Evolutionary conservation across 2,113 vertebrate species (phyloP).

Genomic region (Protomyctophum bolini): DNA sequence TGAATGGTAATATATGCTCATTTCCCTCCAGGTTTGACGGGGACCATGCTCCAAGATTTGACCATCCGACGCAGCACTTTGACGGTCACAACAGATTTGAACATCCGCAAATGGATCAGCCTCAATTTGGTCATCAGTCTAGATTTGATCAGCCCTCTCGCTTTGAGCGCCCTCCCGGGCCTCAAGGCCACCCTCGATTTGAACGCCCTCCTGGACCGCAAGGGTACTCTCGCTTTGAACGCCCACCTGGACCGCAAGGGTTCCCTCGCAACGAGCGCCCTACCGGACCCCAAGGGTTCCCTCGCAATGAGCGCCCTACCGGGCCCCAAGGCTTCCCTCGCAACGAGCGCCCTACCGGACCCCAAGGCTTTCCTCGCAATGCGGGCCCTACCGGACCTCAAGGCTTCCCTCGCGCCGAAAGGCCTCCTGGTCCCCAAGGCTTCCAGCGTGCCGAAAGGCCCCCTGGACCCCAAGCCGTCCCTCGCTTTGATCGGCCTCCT

Average conservation of each 20-base stretch:
- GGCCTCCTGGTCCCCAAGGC: background rate
- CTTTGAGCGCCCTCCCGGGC: slow-evolving; percentile 32
- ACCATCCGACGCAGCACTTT: slow-evolving; percentile 67
- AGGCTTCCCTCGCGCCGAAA: slow-evolving; percentile 2
- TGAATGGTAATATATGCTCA: background rate
- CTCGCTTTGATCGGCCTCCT: background rate
- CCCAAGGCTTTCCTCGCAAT: background rate
- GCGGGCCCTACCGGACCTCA: slow-evolving; percentile 24
- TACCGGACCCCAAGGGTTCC: slow-evolving; percentile 26
- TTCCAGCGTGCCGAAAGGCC: slow-evolving; percentile 54
- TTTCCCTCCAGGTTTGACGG: slow-evolving; percentile 83
- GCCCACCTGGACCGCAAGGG: slow-evolving; percentile 40
- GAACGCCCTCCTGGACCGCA: background rate
- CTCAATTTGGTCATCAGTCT: slow-evolving; percentile 54
- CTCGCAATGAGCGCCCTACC: background rate
- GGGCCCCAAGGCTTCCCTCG: background rate
- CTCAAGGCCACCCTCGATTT: slow-evolving; percentile 8
- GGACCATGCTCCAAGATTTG: slow-evolving; percentile 66
- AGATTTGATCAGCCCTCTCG: slow-evolving; percentile 52
- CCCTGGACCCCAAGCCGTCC: slow-evolving; percentile 29
- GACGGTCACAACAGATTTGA: slow-evolving; percentile 60
- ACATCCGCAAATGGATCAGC: slow-evolving; percentile 34
- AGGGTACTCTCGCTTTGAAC: slow-evolving; percentile 45
- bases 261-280: slow-evolving; percentile 10
- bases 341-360: slow-evolving; percentile 55